Evolutionary conservation across 1,140 invertebrate genomes (phyloP).

Genomic region (Drosophila obscura): DNA sequence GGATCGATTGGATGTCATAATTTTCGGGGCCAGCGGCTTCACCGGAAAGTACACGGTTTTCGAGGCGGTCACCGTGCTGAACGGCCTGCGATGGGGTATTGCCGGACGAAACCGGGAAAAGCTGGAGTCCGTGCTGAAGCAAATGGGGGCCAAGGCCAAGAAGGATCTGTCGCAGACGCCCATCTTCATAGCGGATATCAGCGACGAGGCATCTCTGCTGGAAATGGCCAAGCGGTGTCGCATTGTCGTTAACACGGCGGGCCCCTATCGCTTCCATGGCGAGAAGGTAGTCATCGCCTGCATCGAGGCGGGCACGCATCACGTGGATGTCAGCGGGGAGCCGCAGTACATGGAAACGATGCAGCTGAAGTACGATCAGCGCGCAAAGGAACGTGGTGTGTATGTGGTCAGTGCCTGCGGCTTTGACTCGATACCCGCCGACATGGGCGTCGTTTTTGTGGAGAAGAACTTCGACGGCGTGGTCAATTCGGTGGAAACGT

Average conservation of each 20-base stretch:
- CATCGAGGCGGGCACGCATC: slow-evolving; percentile 91
- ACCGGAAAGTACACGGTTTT: slow-evolving; percentile 91
- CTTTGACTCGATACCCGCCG: slow-evolving; percentile 94
- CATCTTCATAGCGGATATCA: slow-evolving; percentile 91
- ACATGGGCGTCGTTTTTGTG: slow-evolving; percentile 91
- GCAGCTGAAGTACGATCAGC: slow-evolving; percentile 91
- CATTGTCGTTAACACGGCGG: slow-evolving; percentile 93
- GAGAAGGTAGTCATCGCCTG: slow-evolving; percentile 96
- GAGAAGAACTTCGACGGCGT: slow-evolving; percentile 90
- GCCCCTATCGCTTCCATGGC: slow-evolving; percentile 95
- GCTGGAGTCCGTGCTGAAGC: slow-evolving; percentile 87
- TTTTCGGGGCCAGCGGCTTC: slow-evolving; percentile 94
- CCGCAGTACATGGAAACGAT: slow-evolving; percentile 94
- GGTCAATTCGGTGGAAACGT: slow-evolving; percentile 91
- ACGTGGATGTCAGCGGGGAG: slow-evolving; percentile 97
- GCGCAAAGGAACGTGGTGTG: slow-evolving; percentile 90
- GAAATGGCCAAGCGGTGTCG: slow-evolving; percentile 90
- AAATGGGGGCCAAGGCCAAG: slow-evolving; percentile 85
- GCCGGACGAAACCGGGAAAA: slow-evolving; percentile 85
- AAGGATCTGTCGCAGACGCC: slow-evolving; percentile 87
- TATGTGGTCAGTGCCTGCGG: slow-evolving; percentile 96
- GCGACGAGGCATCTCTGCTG: slow-evolving; percentile 88
- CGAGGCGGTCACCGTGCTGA: slow-evolving; percentile 86
- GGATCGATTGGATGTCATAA: slow-evolving; percentile 87
- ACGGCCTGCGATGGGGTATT: slow-evolving; percentile 83